Base-by-base conservation (phyloP, 2,888 invertebrate genomes). In the Hemicrepidius hirtus region DNA sequence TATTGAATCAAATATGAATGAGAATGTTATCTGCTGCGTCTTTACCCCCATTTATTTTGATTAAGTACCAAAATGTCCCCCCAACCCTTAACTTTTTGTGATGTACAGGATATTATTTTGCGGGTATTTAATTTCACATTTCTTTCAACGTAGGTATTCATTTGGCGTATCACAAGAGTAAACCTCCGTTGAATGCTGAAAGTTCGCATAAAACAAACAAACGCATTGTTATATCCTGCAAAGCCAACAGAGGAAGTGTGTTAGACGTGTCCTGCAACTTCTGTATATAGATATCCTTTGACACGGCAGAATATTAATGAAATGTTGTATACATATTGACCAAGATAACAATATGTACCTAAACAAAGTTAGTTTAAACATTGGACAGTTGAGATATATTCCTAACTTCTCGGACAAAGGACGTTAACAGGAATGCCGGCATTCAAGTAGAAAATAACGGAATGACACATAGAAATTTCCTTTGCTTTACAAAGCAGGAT, bases 231-330 rank as follows among this genome's bases (percentile, higher is more conserved):
- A 20, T 24, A 24, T 46, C 24, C 16, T 46, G 35, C 57, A 70
- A 63, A 71, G 63, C 63, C 41, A 62, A 67, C 70, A 71, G 59
- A 70, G 70, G 66, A 74, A 71, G 63, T 50, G 55, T 57, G 60
- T 44, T 63, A 53, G 66, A 71, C 66, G 67, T 69, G 71, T 74
- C 70, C 72, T 72, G 71, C 72, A 71, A 68, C 68, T 68, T 64
- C 73, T 67, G 50, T 64, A 50, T 67, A 73, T 73, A 79, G 74
- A 76, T 76, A 78, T 78, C 78, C 78, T 78, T 78, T 80, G 78
- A 80, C 79, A 76, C 73, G 75, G 74, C 74, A 66, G 75, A 77
- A 78, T 78, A 78, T 79, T 78, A 79, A 79, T 79, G 78, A 79
- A 78, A 80, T 77, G 77, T 77, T 78, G 78, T 79, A 78, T 78